Conservation (phyloP, 2,888 invertebrate genomes). For the Griposia aprilina region DNA sequence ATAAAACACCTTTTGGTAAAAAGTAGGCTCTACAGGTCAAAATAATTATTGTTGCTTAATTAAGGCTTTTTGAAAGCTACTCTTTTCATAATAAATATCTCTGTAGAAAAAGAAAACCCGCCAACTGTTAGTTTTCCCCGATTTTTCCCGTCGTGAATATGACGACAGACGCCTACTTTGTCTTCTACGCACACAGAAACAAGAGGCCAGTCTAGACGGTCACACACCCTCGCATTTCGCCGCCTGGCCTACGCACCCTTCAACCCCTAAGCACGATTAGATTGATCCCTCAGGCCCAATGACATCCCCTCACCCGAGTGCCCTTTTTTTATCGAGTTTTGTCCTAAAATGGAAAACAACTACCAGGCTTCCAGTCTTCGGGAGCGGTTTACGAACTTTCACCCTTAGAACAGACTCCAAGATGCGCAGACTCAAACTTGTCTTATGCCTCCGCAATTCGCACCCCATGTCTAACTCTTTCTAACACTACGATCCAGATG, state of each 20-base stretch:
- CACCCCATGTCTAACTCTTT: conserved; percentile 83
- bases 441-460: conserved; percentile 79
- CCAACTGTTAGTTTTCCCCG: neutral
- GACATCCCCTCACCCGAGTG: conserved; percentile 73
- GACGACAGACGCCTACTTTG: conserved; percentile 29
- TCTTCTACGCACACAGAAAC: conserved; percentile 64
- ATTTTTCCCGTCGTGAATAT: conserved; percentile 7
- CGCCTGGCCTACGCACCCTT: conserved; percentile 78
- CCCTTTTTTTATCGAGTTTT: conserved; percentile 90
- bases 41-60: neutral
- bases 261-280: conserved; percentile 75
- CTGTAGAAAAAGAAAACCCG: neutral
- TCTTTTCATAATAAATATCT: neutral
- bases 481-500: conserved; percentile 73
- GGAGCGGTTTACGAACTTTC: conserved; percentile 79
- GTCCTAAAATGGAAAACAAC: conserved; percentile 91
- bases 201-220: conserved; percentile 35
- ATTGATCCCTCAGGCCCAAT: conserved; percentile 70
- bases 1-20: neutral
- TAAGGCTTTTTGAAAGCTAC: neutral
- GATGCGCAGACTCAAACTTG: conserved; percentile 87
- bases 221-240: conserved; percentile 51
- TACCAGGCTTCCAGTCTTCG: conserved; percentile 84
- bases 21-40: neutral
- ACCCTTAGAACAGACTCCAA: conserved; percentile 86